phyloP scores from a whole-genome alignment of 1,140 invertebrate genomes.

The Dysdera silvatica region DNA sequence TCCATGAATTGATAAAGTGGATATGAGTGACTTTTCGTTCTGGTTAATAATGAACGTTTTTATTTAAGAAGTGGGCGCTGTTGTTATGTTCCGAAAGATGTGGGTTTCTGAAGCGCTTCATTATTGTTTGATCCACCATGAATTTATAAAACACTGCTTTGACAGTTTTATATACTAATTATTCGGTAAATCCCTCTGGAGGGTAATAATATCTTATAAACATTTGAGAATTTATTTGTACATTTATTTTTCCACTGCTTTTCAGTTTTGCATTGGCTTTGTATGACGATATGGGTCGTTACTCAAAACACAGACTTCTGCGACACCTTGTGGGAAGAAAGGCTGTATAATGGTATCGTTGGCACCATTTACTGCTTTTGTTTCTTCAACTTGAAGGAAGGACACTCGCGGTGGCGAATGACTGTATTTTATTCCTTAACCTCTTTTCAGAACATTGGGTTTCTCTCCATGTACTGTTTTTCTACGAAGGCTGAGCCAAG shows the following conservation, averaged over 20 bases:
- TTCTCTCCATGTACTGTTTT: conserved; percentile 33
- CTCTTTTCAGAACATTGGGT: conserved; percentile 29
- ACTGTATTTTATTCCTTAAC: conserved; percentile 30
- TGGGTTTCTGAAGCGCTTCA: neutral
- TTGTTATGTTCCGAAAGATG: too few relatives aligned
- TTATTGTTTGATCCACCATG: neutral
- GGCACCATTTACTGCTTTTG: conserved; percentile 57
- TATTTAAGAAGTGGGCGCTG: too few relatives aligned
- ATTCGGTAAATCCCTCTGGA: too few relatives aligned
- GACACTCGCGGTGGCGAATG: conserved; percentile 31
- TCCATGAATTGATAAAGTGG: too few relatives aligned
- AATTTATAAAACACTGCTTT: neutral
- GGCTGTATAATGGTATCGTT: conserved; percentile 58
- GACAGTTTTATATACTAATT: neutral
- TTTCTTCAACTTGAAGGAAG: conserved; percentile 35
- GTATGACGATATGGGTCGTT: conserved; percentile 63
- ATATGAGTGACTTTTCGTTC: too few relatives aligned
- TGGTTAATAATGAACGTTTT: too few relatives aligned
- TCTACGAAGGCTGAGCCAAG: conserved; percentile 38
- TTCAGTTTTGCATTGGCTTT: conserved; percentile 57
- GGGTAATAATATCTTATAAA: too few relatives aligned
- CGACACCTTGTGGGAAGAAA: conserved; percentile 53
- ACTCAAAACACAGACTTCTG: conserved; percentile 60
- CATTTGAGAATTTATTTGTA: too few relatives aligned
- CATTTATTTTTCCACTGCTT: neutral